Base-by-base conservation (phyloP, 2,888 invertebrate genomes). In the Amiota mariae region DNA sequence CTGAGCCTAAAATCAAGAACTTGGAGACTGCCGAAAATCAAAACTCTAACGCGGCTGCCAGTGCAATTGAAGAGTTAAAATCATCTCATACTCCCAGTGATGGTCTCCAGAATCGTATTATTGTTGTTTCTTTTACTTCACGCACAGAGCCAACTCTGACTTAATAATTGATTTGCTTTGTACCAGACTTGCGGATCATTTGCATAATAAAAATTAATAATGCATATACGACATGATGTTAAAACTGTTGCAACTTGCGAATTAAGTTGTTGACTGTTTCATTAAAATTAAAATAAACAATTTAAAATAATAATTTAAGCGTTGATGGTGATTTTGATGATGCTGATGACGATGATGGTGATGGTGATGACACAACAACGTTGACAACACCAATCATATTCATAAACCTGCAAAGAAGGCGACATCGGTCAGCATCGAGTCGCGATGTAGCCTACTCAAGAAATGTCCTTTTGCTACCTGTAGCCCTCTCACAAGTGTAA, bases 11-110 rank as follows among this genome's bases (percentile, higher is more conserved):
- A 93, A 92, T 97, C 85, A 94, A 94, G 87, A 95, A 94, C 81
- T 91, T 97, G 82, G 93, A 94, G 82, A 91, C 92, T 15, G 94
- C 95, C 0, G 93, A 94, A 0, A 92, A 91, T 81, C 93, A 95
- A 80, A 95, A 94, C 88, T 93, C 92, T 81, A 93, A 91, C 57
- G 93, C 94, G 0, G 94, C 96, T 0, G 91, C 92, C 4, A 92
- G 93, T 63, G 94, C 95, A 0, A 93, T 96, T 49, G 96, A 97
- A 81, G 97, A 98, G 87, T 90, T 97, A 79, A 93, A 95, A 73
- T 93, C 93, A 73, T 93, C 94, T 80, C 94, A 95, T 84, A 92
- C 93, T n/a, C 93, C 95, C 82, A 93, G 95, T 77, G 97, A 97
- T 87, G 92, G 92, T 0, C 92, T 97, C 71, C 93, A 93, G 85